Percentiles rank a stretch among this genome's conserved stretches.
Evolutionary conservation across 2,888 invertebrate genomes (phyloP).

Genomic region (Spicauda simplicius): DNA sequence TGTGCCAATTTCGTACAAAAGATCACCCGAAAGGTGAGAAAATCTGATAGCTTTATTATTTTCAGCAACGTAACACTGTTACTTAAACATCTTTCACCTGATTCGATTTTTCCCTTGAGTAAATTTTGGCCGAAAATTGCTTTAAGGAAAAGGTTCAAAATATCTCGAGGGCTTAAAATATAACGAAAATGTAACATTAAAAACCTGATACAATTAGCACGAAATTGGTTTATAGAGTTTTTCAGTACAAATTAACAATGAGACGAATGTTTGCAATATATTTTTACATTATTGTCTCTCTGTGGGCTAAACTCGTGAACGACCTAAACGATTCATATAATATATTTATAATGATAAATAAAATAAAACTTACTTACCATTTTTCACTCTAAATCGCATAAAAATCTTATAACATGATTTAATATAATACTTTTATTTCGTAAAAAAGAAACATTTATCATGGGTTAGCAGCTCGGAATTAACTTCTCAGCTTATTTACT

Average conservation of each 20-base stretch:
- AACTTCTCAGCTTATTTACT: background rate
- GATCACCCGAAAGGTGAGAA: constrained; percentile 32
- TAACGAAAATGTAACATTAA: background rate
- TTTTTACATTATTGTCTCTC: no score
- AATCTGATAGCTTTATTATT: constrained; percentile 14
- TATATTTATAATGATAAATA: no score
- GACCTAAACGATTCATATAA: no score
- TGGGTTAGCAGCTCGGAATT: background rate
- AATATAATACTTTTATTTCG: no score
- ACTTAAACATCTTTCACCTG: background rate
- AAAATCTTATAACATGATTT: no score
- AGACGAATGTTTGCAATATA: no score
- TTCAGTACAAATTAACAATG: background rate
- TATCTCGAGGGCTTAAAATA: constrained; percentile 27
- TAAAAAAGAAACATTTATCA: no score
- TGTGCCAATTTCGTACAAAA: constrained; percentile 64
- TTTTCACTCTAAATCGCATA: no score
- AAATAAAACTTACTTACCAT: no score
- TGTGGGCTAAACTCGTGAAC: no score
- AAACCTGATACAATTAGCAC: background rate
- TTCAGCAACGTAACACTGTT: constrained; percentile 1
- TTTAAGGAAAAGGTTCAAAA: constrained; percentile 6
- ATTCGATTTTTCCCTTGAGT: constrained; percentile 4
- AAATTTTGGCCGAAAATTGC: constrained; percentile 2
- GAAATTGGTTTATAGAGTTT: background rate